Evolutionary conservation across 2,113 vertebrate species (phyloP), one percentile per base, ranked within the genome.

Genomic region (Serinus canaria): DNA sequence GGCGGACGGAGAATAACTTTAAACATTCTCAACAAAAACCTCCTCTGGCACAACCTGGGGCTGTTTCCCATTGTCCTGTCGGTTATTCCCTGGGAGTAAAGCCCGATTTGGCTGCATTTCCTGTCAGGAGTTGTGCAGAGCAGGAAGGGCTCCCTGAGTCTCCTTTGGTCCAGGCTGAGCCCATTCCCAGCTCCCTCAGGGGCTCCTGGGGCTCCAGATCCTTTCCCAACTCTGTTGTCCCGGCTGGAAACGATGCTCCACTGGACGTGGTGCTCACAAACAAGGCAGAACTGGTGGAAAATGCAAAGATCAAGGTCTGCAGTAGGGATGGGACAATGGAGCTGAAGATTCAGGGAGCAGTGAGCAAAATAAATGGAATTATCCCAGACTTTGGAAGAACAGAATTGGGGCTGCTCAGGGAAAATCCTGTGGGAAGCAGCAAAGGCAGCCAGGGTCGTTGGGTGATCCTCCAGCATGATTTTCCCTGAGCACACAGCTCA

Each of bases 141-240:
- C 10, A 22, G 12, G 1, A 27, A 17, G 35, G 21, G 10, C 0
- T 12, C 6, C 11, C 41, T 3, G 49, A 64, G 43, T 5, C 37
- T 47, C 20, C n/a, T n/a, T 53, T 25, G 3, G 19, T 39, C 55
- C 47, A 0, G 74, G 13, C 55, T 21, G 35, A 56, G 82, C 22
- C 46, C 27, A 5, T 81, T 23, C 49, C 1, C 53, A 8, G 19
- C 60, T 77, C 73, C 75, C 58, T 64, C 66, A 64, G 67, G 5
- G 1, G 1, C 35, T 79, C 24, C n/a, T 3, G 49, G 4, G 1
- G n/a, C 35, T 80, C 43, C 76, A 15, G 11, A 8, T 12, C 44
- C 37, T 58, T 73, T 37, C 47, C 76, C 44, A 58, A 0, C 4
- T 37, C 4, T 3, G 0, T 30, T 56, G 3, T 49, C 30, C n/a